Evolutionary conservation across 2,113 vertebrate genomes (phyloP).

Genomic region (Chitala chitala): DNA sequence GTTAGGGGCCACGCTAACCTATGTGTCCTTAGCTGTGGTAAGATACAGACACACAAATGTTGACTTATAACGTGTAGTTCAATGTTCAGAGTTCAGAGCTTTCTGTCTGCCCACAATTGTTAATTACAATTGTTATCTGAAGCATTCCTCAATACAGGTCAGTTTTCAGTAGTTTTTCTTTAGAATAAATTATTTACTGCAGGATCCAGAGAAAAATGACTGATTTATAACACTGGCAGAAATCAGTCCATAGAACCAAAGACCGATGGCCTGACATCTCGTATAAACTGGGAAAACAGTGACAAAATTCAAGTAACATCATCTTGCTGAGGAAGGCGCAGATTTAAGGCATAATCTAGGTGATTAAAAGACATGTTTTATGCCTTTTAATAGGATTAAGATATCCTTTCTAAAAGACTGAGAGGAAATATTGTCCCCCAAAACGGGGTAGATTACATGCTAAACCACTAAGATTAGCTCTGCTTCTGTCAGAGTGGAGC

Average conservation of each 20-base stretch:
- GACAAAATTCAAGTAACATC: neutral
- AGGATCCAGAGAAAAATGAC: too few relatives aligned
- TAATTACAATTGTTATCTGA: neutral
- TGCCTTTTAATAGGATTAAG: conserved; percentile 41
- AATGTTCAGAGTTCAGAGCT: conserved; percentile 3
- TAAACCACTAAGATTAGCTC: conserved; percentile 39
- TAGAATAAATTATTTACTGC: too few relatives aligned
- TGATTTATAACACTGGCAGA: too few relatives aligned
- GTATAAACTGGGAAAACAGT: neutral
- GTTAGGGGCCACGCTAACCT: too few relatives aligned
- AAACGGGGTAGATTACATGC: conserved; percentile 37
- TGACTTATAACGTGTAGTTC: too few relatives aligned
- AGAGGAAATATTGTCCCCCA: conserved; percentile 38
- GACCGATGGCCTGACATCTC: neutral
- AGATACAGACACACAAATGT: neutral
- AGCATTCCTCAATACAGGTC: neutral
- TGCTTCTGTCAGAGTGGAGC: conserved; percentile 37
- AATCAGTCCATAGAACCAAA: neutral
- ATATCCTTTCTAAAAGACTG: conserved; percentile 24
- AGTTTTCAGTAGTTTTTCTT: neutral
- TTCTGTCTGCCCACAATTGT: too few relatives aligned
- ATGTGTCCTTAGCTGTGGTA: neutral
- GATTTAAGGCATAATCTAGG: conserved; percentile 29
- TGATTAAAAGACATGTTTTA: conserved; percentile 37
- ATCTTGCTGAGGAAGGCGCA: neutral